Evolutionary conservation across 2,113 vertebrate genomes (phyloP), one percentile per base, ranked within the genome.

Genomic region (Collichthys lucidus): DNA sequence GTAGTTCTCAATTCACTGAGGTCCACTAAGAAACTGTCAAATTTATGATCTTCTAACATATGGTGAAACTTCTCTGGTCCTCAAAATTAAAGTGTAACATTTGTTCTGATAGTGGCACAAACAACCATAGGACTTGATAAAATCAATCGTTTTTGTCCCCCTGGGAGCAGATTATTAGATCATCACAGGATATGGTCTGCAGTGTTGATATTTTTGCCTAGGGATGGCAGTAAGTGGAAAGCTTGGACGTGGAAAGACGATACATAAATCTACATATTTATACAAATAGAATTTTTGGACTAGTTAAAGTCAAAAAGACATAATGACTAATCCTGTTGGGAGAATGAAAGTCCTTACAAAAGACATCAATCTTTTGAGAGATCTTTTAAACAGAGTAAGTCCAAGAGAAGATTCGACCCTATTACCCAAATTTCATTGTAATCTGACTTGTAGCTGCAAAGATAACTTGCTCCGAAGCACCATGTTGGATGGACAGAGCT

Each of bases 1-100:
- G 72, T 67, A 80, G 42, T 56, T 86, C 49, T 85, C 60, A 89
- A 65, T 79, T 67, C 78, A 70, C 76, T 74, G 73, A 69, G 77
- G 72, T 79, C 84, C n/a, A 14, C 64, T 57, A n/a, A 72, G 50
- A 74, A 78, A 72, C 64, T 77, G 62, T 85, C 4, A 82, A 24
- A 69, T 82, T 17, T 57, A 70, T 66, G 72, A 22, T 68, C 60
- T 72, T 56, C 73, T 74, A 73, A 74, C 35, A 72, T 76, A 78
- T 79, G 76, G 60, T 77, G 69, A 56, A 83, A 80, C 42, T 3
- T 76, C 19, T 66, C 64, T 49, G 44, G 49, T 76, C 11, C 55
- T 35, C 22, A 52, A 40, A 89, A 42, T 12, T 67, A 19, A 74
- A 74, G 53, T 53, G 26, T 20, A 42, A 62, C 53, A 83, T 70